Evolutionary conservation across 2,113 vertebrate genomes (phyloP).

Genomic region (Eolophus roseicapilla): DNA sequence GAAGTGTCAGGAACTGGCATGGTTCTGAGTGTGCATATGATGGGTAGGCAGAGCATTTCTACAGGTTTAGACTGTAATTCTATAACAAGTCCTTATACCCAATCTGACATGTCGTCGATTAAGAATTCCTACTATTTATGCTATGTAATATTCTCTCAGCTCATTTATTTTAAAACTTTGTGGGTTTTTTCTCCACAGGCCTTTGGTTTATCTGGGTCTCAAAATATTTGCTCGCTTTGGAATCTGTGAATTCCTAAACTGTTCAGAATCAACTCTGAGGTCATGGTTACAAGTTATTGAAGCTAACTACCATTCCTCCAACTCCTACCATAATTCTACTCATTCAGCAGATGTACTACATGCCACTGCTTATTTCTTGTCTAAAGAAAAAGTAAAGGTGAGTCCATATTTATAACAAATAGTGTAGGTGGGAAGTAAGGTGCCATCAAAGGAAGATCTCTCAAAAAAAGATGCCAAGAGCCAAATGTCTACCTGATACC

Average conservation of each 20-base stretch:
- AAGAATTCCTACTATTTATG: background rate
- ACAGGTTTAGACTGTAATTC: background rate
- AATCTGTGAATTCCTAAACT: conserved; percentile 92
- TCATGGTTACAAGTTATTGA: conserved; percentile 94
- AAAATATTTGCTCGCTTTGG: conserved; percentile 93
- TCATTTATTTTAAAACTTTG: background rate
- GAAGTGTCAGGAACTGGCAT: background rate
- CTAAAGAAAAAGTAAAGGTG: conserved; percentile 93
- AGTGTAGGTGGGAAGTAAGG: background rate
- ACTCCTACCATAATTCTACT: conserved; percentile 97
- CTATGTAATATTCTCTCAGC: background rate
- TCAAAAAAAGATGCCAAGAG: background rate
- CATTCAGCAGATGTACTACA: conserved; percentile 95
- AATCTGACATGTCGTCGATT: background rate
- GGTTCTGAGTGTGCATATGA: background rate
- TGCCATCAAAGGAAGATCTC: background rate
- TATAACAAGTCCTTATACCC: background rate
- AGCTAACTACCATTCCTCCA: conserved; percentile 91
- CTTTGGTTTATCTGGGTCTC: conserved; percentile 91
- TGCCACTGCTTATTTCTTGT: conserved; percentile 94
- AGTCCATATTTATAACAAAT: background rate
- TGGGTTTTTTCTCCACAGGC: conserved; percentile 75
- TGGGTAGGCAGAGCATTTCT: background rate
- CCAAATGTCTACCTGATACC: background rate
- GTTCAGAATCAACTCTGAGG: conserved; percentile 88